Conservation (phyloP, 2,113 vertebrate species). For the Dasyurus viverrinus region DNA sequence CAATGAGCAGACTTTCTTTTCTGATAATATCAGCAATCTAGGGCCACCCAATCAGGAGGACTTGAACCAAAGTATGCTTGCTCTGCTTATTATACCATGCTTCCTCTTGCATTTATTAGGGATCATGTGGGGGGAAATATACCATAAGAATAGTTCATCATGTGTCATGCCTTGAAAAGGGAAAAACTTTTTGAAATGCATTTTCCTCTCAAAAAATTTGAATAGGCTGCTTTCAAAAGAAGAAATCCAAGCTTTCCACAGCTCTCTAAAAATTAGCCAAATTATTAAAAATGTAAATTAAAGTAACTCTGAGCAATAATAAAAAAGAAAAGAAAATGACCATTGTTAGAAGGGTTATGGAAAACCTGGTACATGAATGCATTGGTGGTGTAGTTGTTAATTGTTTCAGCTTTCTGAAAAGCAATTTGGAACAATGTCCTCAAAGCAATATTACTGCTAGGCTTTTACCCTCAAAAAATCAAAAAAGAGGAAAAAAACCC, state of each 20-base stretch:
- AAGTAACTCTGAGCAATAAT: not conserved
- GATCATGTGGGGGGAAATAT: not conserved
- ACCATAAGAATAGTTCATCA: not conserved
- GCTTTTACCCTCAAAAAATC: not conserved
- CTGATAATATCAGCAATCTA: not conserved
- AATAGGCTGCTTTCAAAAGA: not conserved
- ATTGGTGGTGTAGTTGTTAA: not conserved
- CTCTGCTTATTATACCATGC: not conserved
- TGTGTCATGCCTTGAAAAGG: not conserved
- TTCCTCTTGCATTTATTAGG: not conserved
- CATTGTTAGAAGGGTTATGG: not conserved
- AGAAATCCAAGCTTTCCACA: not conserved
- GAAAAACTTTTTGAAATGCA: not conserved
- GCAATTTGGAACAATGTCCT: not conserved
- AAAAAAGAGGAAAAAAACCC: not conserved
- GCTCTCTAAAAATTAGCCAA: not conserved
- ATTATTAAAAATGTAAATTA: not conserved
- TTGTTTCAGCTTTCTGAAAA: not conserved
- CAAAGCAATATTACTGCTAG: not conserved
- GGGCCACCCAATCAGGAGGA: not conserved
- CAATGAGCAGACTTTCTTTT: not conserved
- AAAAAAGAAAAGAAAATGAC: not conserved
- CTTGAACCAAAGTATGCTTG: not conserved
- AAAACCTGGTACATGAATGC: not conserved
- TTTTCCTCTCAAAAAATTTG: not conserved